These are phyloP conservation scores for Corythaixoides concolor DNA, from an alignment of 2,113 vertebrate genomes.

Conservation along the genomic window DNA sequence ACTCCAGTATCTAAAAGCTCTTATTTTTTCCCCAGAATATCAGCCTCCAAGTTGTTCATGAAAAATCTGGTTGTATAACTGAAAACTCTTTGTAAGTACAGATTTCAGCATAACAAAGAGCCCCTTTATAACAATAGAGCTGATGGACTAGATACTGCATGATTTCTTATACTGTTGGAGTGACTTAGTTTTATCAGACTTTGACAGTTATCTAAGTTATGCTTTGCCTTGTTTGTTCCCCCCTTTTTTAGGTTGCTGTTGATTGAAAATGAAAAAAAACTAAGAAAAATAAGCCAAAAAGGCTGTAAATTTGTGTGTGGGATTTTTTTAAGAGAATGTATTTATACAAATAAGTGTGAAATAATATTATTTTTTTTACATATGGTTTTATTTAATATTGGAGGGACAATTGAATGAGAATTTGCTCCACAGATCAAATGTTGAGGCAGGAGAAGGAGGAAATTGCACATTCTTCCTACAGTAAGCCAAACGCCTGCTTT, in stretches of 20 bases:
- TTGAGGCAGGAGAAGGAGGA: not conserved
- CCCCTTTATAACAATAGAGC: not conserved
- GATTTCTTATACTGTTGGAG: not conserved
- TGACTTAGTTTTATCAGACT: not conserved
- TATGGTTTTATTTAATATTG: not conserved
- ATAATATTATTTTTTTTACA: not conserved
- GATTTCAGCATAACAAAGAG: not conserved
- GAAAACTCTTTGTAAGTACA: not conserved
- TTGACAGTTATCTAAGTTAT: not conserved
- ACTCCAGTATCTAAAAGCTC: not conserved
- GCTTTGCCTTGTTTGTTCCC: not conserved
- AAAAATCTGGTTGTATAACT: not conserved
- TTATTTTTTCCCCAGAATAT: not conserved
- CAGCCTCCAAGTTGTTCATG: not conserved
- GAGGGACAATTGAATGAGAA: not conserved
- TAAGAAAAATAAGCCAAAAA: not conserved
- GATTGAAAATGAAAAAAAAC: not conserved
- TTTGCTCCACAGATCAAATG: not conserved
- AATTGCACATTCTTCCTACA: not conserved
- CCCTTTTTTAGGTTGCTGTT: not conserved
- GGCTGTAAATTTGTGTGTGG: not conserved
- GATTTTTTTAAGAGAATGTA: not conserved
- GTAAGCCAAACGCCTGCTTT: not conserved
- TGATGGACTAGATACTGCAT: not conserved
- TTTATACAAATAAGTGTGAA: not conserved